Evolutionary conservation across 2,113 vertebrate genomes (phyloP).

Genomic region (Poeciliopsis turrubarensis): DNA sequence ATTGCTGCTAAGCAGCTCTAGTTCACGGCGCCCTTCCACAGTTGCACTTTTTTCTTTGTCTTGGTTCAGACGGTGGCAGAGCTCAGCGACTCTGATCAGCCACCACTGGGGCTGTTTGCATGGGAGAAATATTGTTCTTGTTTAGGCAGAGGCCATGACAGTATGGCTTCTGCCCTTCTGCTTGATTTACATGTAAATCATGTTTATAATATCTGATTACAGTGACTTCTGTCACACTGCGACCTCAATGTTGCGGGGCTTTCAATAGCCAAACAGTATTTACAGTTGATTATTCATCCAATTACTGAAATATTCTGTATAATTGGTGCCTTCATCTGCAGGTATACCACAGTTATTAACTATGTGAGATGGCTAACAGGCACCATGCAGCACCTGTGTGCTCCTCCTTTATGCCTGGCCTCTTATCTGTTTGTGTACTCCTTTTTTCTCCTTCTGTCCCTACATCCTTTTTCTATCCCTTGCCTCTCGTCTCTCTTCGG

Average conservation of each 20-base stretch:
- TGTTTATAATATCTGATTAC: neutral
- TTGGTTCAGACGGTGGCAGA: neutral
- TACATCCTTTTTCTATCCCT: constrained; percentile 9
- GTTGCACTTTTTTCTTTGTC: neutral
- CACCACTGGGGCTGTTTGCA: no score
- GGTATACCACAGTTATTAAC: neutral
- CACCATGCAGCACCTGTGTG: neutral
- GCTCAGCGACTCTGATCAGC: no score
- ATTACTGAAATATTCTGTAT: neutral
- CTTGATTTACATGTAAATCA: neutral
- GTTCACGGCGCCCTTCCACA: neutral
- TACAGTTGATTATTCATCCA: neutral
- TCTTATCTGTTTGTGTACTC: neutral
- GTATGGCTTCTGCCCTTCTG: neutral
- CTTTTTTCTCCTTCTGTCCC: neutral
- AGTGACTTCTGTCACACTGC: neutral
- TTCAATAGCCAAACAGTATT: neutral
- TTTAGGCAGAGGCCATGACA: no score
- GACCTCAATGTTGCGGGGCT: neutral
- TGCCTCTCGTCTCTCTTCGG: constrained; percentile 10
- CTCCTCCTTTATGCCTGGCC: neutral
- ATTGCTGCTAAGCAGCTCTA: no score
- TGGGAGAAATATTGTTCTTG: no score
- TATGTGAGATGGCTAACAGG: neutral
- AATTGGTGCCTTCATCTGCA: neutral